These are phyloP conservation scores for Drosophila fulvimacula DNA, from an alignment of 2,888 invertebrate genomes.

Conservation along the genomic window DNA sequence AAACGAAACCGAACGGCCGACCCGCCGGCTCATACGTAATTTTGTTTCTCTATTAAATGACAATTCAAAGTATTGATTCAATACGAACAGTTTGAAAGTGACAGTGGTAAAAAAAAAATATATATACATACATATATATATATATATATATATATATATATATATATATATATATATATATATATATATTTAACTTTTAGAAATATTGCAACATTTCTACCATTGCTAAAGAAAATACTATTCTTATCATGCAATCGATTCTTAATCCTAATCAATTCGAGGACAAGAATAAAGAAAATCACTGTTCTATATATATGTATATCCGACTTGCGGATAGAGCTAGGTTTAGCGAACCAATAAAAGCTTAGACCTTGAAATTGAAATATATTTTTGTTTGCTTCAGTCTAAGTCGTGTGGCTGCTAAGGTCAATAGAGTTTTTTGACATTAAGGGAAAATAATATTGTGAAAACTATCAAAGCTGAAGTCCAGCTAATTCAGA, in stretches of 20 bases:
- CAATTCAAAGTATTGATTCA: conserved; percentile 53
- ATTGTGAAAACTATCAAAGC: not conserved
- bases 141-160: no score
- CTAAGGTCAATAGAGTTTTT: conserved; percentile 19
- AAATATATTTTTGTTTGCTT: conserved; percentile 2
- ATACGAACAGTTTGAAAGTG: conserved; percentile 12
- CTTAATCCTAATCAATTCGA: no score
- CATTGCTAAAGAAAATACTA: no score
- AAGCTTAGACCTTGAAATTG: conserved; percentile 15
- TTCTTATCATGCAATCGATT: no score
- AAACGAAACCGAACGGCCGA: conserved; percentile 48
- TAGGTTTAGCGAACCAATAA: not conserved
- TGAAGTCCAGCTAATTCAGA: no score
- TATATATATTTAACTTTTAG: no score
- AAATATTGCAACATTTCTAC: no score
- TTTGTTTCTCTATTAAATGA: conserved; percentile 59
- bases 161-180: no score
- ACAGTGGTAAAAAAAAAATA: no score
- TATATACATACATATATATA: no score
- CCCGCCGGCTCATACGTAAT: conserved; percentile 55
- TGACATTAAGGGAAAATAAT: conserved; percentile 15
- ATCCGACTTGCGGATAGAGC: not conserved
- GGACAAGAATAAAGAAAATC: no score
- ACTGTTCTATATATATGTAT: not conserved
- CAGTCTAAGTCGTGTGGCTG: not conserved